Evolutionary conservation across 2,888 invertebrate species (phyloP).

Genomic region (Agonopterix arenella): DNA sequence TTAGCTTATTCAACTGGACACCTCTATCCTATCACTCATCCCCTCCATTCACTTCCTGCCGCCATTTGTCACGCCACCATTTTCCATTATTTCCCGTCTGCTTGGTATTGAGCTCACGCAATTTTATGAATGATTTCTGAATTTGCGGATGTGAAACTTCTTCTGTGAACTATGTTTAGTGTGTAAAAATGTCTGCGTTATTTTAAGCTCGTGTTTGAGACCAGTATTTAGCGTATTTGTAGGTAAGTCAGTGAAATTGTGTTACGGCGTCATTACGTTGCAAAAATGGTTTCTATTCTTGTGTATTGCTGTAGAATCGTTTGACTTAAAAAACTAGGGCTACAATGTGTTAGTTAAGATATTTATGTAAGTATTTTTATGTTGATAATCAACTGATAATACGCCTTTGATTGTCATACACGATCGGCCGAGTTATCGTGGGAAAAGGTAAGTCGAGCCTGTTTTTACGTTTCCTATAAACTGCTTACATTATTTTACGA

Average conservation of each 20-base stretch:
- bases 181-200: conserved; percentile 25
- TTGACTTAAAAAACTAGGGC: too few relatives aligned
- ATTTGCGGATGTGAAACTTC: conserved; percentile 23
- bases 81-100: background rate
- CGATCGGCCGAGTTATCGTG: too few relatives aligned
- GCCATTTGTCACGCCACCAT: background rate
- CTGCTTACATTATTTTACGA: too few relatives aligned
- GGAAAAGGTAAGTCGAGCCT: too few relatives aligned
- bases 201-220: conserved; percentile 24
- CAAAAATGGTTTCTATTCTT: background rate
- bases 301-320: background rate
- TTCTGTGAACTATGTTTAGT: conserved; percentile 30
- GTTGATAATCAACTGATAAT: too few relatives aligned
- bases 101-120: background rate
- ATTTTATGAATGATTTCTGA: conserved; percentile 13
- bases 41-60: too few relatives aligned
- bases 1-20: too few relatives aligned
- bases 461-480: too few relatives aligned
- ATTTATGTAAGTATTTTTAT: too few relatives aligned
- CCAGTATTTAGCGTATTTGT: conserved; percentile 25
- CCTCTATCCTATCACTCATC: too few relatives aligned
- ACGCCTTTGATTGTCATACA: too few relatives aligned
- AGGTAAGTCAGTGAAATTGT: conserved; percentile 35
- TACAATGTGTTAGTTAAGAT: too few relatives aligned
- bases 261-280: conserved; percentile 9